Conservation (phyloP, 2,113 vertebrate species). For the Ciconia boyciana region DNA sequence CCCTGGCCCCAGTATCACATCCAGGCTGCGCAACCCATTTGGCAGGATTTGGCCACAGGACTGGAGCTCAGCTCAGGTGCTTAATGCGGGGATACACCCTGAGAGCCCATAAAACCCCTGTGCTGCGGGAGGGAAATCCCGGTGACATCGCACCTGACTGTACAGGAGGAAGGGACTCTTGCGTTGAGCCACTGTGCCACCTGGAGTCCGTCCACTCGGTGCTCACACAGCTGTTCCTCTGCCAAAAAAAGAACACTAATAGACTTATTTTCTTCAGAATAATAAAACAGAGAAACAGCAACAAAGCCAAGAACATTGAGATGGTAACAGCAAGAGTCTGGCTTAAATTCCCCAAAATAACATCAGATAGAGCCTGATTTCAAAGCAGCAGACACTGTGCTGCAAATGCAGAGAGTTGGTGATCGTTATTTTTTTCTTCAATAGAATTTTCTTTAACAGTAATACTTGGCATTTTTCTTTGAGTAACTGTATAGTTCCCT, state of each 20-base stretch:
- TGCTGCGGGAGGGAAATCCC: background rate
- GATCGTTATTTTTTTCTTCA: background rate
- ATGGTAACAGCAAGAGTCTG: constrained; percentile 19
- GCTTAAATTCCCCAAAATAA: constrained; percentile 10
- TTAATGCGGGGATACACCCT: background rate
- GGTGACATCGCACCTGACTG: background rate
- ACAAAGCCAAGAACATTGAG: constrained; percentile 40
- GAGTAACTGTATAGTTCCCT: background rate
- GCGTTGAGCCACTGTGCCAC: background rate
- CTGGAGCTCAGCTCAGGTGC: background rate
- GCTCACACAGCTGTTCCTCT: background rate
- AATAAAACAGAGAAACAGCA: constrained; percentile 12
- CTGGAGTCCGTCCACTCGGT: background rate
- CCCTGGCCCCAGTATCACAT: background rate
- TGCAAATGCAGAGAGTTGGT: background rate
- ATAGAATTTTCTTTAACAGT: background rate
- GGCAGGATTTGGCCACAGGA: background rate
- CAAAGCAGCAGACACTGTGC: background rate
- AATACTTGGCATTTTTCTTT: background rate
- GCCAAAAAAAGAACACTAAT: background rate
- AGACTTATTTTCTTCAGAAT: constrained; percentile 13
- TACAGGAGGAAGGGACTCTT: background rate
- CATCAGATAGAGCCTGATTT: background rate
- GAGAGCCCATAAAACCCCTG: background rate
- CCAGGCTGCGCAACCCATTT: background rate